phyloP scores from a whole-genome alignment of 2,113 vertebrate genomes.

The Ramphastos sulfuratus region DNA sequence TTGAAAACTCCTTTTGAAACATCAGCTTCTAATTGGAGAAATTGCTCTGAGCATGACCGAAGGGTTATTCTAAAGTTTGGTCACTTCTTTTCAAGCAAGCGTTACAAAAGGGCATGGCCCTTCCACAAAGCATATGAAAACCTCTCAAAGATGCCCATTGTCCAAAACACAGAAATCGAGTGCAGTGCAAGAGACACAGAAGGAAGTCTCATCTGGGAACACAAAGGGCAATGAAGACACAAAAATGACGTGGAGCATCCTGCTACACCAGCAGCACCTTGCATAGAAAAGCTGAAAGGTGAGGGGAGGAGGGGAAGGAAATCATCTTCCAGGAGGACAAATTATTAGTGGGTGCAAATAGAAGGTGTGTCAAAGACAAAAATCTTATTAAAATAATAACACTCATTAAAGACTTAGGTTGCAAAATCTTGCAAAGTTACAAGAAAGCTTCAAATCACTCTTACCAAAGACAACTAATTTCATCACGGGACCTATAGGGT shows the following conservation, averaged over 20 bases:
- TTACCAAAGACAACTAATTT: background rate
- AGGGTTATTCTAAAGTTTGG: slow-evolving; percentile 6
- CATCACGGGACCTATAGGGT: background rate
- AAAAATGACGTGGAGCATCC: background rate
- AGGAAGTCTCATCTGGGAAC: background rate
- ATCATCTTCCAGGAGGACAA: background rate
- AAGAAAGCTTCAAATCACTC: background rate
- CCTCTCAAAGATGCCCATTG: slow-evolving; percentile 42
- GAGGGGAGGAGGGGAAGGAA: background rate
- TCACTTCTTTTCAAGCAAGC: slow-evolving; percentile 22
- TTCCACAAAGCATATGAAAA: background rate
- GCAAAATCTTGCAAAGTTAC: slow-evolving; percentile 21
- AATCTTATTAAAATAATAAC: slow-evolving; percentile 39
- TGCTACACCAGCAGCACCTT: background rate
- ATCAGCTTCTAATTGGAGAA: slow-evolving; percentile 55
- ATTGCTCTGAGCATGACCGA: background rate
- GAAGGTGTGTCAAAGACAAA: slow-evolving; percentile 50
- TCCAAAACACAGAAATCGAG: background rate
- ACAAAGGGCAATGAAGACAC: background rate
- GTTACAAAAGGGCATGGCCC: background rate
- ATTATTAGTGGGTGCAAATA: slow-evolving; percentile 10
- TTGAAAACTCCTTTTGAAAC: slow-evolving; percentile 25
- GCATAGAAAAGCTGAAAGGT: background rate
- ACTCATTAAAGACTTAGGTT: slow-evolving; percentile 52
- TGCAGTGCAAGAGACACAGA: background rate